These are phyloP conservation scores for Bubalus kerabau DNA, from an alignment of 2,113 vertebrate genomes.

Conservation along the genomic window DNA sequence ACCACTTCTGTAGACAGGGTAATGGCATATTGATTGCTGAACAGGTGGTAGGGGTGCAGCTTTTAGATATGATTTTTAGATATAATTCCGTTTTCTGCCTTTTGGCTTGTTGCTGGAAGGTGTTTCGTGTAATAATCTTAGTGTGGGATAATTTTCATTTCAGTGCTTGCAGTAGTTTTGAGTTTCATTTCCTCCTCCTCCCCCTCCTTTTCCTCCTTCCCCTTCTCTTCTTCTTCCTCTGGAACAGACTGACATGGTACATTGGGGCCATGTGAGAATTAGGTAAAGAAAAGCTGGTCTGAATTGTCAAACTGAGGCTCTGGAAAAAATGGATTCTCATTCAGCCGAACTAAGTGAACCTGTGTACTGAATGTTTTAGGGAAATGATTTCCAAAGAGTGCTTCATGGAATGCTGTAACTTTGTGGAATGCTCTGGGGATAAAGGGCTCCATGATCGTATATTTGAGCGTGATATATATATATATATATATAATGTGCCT, in stretches of 20 bases:
- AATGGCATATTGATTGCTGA: constrained; percentile 73
- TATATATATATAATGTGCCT: background rate
- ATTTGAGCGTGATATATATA: background rate
- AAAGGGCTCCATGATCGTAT: background rate
- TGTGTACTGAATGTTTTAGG: background rate
- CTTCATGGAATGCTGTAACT: background rate
- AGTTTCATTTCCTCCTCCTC: background rate
- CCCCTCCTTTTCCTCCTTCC: fast-evolving
- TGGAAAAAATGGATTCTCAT: background rate
- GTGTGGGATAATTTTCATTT: constrained; percentile 71
- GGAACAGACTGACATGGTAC: background rate
- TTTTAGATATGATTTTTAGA: constrained; percentile 67
- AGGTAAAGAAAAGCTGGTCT: background rate
- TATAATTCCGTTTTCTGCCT: constrained; percentile 71
- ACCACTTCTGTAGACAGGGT: constrained; percentile 20
- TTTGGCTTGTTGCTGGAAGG: constrained; percentile 62
- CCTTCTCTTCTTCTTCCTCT: background rate
- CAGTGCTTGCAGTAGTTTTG: constrained; percentile 58
- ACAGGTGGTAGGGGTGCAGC: constrained; percentile 50
- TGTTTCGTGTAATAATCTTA: constrained; percentile 63
- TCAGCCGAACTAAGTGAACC: background rate
- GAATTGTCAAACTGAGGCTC: background rate
- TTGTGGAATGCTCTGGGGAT: background rate
- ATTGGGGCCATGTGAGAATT: background rate
- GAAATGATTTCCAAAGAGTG: background rate